phyloP scores from a whole-genome alignment of 2,888 invertebrate genomes.

The Thalpophila matura region DNA sequence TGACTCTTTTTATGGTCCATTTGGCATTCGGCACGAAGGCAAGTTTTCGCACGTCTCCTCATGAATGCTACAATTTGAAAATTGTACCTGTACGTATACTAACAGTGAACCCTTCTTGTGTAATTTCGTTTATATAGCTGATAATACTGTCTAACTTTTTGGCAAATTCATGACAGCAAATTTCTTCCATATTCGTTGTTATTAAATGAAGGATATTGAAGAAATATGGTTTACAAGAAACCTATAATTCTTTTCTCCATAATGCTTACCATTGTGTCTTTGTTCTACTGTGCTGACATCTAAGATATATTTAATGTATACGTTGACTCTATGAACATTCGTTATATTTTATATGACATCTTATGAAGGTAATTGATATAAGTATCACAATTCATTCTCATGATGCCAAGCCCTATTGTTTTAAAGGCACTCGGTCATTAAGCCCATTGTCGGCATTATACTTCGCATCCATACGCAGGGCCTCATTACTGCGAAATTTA shows the following conservation, averaged over 20 bases:
- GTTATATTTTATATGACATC: conserved; percentile 10
- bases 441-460: conserved; percentile 70
- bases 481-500: conserved; percentile 76
- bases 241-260: conserved; percentile 15
- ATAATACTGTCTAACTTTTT: conserved; percentile 1
- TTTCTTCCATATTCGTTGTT: conserved; percentile 4
- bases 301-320: conserved; percentile 4
- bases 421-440: conserved; percentile 67
- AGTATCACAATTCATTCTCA: conserved; percentile 49
- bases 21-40: conserved; percentile 68
- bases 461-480: conserved; percentile 66
- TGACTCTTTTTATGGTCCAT: conserved; percentile 77
- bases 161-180: background rate
- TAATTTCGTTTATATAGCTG: background rate
- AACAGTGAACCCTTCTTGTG: conserved; percentile 36
- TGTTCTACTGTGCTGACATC: conserved; percentile 20
- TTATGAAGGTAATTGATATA: conserved; percentile 22
- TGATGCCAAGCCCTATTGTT: conserved; percentile 46
- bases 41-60: conserved; percentile 62
- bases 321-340: conserved; percentile 3
- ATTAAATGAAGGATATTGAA: conserved; percentile 14
- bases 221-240: conserved; percentile 12
- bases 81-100: conserved; percentile 38
- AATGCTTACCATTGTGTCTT: conserved; percentile 22
- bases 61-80: conserved; percentile 66